Conservation (phyloP, 2,113 vertebrate species). For the Hypomesus transpacificus region DNA sequence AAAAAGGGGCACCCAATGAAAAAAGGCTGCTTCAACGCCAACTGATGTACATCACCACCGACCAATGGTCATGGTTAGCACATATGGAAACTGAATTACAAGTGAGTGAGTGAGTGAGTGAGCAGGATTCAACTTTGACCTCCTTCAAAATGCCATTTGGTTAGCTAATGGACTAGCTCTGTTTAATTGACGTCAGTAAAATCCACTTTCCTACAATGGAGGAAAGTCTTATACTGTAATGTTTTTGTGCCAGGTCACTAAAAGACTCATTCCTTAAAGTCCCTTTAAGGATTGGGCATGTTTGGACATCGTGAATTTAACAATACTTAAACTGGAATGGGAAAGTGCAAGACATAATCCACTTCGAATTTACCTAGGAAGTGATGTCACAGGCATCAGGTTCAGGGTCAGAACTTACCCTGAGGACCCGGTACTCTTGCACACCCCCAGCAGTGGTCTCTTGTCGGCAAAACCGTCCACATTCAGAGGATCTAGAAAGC, state of each 20-base stretch:
- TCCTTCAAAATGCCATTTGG: not conserved
- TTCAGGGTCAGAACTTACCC: conserved; percentile 79
- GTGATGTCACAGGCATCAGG: conserved; percentile 16
- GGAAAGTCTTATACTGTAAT: not conserved
- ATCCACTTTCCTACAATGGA: not conserved
- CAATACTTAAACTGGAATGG: too few species aligned
- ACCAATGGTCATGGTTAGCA: not conserved
- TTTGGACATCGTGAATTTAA: too few species aligned
- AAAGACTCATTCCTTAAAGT: too few species aligned
- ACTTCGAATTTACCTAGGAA: conserved; percentile 20
- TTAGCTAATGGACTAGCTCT: conserved; percentile 3
- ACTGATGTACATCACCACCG: not conserved
- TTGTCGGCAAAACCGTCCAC: conserved; percentile 91
- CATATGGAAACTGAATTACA: conserved; percentile 10
- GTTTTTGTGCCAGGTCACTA: too few species aligned
- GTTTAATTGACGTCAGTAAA: conserved; percentile 2
- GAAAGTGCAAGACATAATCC: not conserved
- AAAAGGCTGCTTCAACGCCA: not conserved
- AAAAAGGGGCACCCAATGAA: conserved; percentile 4
- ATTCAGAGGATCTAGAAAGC: conserved; percentile 80
- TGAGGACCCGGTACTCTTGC: conserved; percentile 94
- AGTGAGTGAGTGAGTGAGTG: conserved; percentile 4
- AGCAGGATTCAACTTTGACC: not conserved
- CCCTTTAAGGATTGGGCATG: too few species aligned
- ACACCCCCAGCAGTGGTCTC: conserved; percentile 90